phyloP scores from a whole-genome alignment of 2,797 vertebrate species.

The Chelonia mydas region DNA sequence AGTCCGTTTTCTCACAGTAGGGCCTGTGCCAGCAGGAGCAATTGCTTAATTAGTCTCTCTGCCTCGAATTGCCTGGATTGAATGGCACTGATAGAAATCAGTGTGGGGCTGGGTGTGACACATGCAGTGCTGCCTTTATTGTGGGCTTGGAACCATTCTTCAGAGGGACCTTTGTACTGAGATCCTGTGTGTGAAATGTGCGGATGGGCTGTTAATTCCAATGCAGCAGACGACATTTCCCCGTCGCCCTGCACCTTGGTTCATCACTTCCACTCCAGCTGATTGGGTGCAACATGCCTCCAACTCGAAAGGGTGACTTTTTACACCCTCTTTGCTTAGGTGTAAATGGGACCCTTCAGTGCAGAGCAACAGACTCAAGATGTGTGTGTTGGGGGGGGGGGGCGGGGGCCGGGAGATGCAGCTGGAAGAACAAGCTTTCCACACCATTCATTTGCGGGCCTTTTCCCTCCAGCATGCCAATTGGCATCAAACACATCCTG shows the following conservation, averaged over 20 bases:
- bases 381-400: not conserved
- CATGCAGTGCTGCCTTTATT: not conserved
- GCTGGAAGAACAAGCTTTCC: not conserved
- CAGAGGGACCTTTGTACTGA: not conserved
- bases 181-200: not conserved
- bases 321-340: not conserved
- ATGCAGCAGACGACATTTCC: not conserved
- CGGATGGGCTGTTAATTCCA: not conserved
- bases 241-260: not conserved
- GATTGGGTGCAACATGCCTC: not conserved
- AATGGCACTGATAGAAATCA: slow-evolving; percentile 4
- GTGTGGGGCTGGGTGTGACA: not conserved
- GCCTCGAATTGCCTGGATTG: not conserved
- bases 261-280: not conserved
- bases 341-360: not conserved
- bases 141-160: slow-evolving; percentile 31
- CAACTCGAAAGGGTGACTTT: not conserved
- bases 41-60: slow-evolving; percentile 33
- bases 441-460: not conserved
- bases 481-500: not conserved
- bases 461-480: not conserved
- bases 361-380: not conserved
- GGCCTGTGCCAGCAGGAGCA: not conserved
- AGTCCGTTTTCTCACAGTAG: not conserved
- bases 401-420: not conserved